phyloP scores from a whole-genome alignment of 2,113 vertebrate species.

The Menidia beryllina region DNA sequence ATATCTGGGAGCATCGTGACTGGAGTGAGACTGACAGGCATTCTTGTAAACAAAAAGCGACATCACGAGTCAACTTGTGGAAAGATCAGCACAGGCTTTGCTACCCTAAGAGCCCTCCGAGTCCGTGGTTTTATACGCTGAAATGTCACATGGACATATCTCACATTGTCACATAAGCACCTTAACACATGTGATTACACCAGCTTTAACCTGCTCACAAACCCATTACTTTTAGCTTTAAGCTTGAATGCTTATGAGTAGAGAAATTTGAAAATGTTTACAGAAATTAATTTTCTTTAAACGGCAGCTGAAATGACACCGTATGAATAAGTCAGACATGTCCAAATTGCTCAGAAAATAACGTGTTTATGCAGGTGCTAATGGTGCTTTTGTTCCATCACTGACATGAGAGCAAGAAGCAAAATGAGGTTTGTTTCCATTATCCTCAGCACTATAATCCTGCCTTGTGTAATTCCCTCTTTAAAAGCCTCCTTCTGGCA shows the following conservation, averaged over 20 bases:
- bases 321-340: constrained; percentile 33
- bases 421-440: constrained; percentile 73
- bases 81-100: constrained; percentile 3
- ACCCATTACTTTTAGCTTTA: constrained; percentile 18
- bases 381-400: constrained; percentile 35
- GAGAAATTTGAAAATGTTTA: no score
- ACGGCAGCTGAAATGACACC: neutral
- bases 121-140: constrained; percentile 23
- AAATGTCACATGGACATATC: constrained; percentile 24
- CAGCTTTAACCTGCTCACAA: constrained; percentile 9
- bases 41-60: constrained; percentile 40
- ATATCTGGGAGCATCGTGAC: constrained; percentile 26
- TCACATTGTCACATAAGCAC: constrained; percentile 29
- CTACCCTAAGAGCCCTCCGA: constrained; percentile 7
- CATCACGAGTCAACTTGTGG: constrained; percentile 1
- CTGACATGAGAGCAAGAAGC: constrained; percentile 47
- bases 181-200: constrained; percentile 32
- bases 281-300: no score
- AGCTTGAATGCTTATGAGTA: constrained; percentile 29
- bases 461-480: constrained; percentile 67
- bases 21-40: constrained; percentile 1
- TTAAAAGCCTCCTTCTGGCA: constrained; percentile 72
- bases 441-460: constrained; percentile 71
- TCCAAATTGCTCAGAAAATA: constrained; percentile 15
- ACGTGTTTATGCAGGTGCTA: constrained; percentile 43